These are phyloP conservation scores for Cantharis rufa DNA, from an alignment of 2,888 invertebrate genomes.

Conservation along the genomic window DNA sequence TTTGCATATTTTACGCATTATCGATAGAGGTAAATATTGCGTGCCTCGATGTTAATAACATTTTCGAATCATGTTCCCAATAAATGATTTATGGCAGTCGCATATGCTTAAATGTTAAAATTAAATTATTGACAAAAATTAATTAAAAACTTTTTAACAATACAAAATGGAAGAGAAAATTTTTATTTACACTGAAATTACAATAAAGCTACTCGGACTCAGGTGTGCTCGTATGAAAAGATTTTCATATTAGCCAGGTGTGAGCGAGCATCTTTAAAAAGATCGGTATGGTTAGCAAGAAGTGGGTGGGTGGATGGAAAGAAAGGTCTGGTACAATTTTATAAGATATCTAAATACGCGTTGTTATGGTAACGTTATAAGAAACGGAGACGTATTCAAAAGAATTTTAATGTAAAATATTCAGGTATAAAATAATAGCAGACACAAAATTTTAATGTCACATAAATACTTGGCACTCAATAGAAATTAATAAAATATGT, in stretches of 20 bases:
- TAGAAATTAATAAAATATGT: conserved; percentile 32
- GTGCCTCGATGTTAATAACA: conserved; percentile 11
- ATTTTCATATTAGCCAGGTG: conserved; percentile 50
- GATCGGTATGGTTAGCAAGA: conserved; percentile 43
- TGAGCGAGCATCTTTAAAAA: conserved; percentile 40
- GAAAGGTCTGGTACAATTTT: conserved; percentile 11
- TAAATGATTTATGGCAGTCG: conserved; percentile 16
- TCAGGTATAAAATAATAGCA: not conserved
- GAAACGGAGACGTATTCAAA: not conserved
- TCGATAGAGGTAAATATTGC: conserved; percentile 26
- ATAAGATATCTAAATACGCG: not conserved
- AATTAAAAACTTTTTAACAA: not conserved
- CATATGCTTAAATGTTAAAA: not conserved
- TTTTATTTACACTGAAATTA: not conserved
- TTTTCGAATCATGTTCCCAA: conserved; percentile 1
- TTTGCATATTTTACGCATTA: conserved; percentile 32
- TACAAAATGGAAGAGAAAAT: not conserved
- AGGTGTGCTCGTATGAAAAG: conserved; percentile 24
- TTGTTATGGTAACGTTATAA: not conserved
- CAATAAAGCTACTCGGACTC: conserved; percentile 19
- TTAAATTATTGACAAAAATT: not conserved
- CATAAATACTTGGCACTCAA: conserved; percentile 26
- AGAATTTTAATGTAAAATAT: not conserved
- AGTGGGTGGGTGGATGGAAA: conserved; percentile 30
- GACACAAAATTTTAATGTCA: conserved; percentile 1